Evolutionary conservation across 2,888 invertebrate species (phyloP).

Genomic region (Orgyia antiqua): DNA sequence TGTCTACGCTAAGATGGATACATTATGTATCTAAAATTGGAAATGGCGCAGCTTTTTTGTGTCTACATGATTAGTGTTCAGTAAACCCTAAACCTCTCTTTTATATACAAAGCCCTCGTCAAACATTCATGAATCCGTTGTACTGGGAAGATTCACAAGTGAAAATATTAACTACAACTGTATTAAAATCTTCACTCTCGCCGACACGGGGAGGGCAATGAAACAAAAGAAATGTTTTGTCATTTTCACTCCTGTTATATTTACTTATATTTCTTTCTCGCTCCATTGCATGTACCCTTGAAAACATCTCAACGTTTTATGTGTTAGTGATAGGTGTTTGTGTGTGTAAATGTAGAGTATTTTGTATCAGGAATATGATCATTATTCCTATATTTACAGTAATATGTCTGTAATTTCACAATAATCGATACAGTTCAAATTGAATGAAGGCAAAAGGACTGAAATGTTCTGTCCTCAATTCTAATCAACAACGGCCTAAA

Average conservation of each 20-base stretch:
- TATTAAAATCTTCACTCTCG: slow-evolving; percentile 64
- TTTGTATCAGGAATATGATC: slow-evolving; percentile 28
- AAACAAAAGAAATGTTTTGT: slow-evolving; percentile 64
- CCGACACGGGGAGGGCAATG: slow-evolving; percentile 66
- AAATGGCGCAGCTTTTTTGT: no score
- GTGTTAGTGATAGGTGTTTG: slow-evolving; percentile 47
- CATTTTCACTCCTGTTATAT: slow-evolving; percentile 39
- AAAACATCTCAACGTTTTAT: slow-evolving; percentile 54
- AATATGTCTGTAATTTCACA: no score
- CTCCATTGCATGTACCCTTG: slow-evolving; percentile 57
- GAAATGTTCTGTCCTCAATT: no score
- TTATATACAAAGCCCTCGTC: neutral
- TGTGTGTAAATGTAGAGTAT: slow-evolving; percentile 36
- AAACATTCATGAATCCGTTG: slow-evolving; percentile 11
- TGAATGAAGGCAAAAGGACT: no score
- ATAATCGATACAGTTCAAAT: no score
- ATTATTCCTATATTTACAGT: no score
- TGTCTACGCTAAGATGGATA: no score
- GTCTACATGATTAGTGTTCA: no score
- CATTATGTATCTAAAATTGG: no score
- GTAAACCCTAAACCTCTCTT: no score
- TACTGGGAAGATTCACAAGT: slow-evolving; percentile 23
- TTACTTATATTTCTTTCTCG: slow-evolving; percentile 50
- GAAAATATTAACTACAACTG: slow-evolving; percentile 63
- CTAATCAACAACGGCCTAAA: no score